A percentile compares a stretch with the other conserved stretches of the same genome.
These are phyloP conservation scores for Tachystola acroxantha DNA, from an alignment of 2,888 invertebrate species.

Conservation along the genomic window DNA sequence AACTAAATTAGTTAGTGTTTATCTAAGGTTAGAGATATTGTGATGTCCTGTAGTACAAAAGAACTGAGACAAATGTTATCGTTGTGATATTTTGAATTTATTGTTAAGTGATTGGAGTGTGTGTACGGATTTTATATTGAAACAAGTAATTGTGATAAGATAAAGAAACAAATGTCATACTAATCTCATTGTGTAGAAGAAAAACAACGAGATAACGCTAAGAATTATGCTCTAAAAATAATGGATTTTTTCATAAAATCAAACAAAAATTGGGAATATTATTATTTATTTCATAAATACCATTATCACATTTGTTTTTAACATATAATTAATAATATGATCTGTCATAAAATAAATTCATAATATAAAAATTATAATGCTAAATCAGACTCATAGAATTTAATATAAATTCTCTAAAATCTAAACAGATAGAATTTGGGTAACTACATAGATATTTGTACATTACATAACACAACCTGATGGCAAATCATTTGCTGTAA, in stretches of 20 bases:
- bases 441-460: constrained; percentile 68
- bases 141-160: not conserved
- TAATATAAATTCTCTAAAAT: constrained; percentile 60
- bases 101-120: not conserved
- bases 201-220: not conserved
- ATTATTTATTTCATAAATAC: constrained; percentile 42
- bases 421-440: constrained; percentile 38
- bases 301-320: constrained; percentile 65
- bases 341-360: constrained; percentile 56
- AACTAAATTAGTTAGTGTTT: not conserved
- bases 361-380: constrained; percentile 50
- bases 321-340: constrained; percentile 51
- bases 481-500: constrained; percentile 47
- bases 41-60: too few species aligned
- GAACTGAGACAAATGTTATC: too few species aligned
- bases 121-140: not conserved
- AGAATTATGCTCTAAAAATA: too few species aligned
- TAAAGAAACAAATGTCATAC: not conserved
- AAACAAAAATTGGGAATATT: constrained; percentile 5
- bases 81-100: constrained; percentile 9
- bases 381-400: constrained; percentile 73
- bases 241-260: too few species aligned
- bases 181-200: not conserved
- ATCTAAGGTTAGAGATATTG: not conserved
- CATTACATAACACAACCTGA: constrained; percentile 68